Evolutionary conservation across 2,797 vertebrate species (phyloP), one percentile per base, ranked within the genome.

Genomic region (Mormyrus hasselquistii): DNA sequence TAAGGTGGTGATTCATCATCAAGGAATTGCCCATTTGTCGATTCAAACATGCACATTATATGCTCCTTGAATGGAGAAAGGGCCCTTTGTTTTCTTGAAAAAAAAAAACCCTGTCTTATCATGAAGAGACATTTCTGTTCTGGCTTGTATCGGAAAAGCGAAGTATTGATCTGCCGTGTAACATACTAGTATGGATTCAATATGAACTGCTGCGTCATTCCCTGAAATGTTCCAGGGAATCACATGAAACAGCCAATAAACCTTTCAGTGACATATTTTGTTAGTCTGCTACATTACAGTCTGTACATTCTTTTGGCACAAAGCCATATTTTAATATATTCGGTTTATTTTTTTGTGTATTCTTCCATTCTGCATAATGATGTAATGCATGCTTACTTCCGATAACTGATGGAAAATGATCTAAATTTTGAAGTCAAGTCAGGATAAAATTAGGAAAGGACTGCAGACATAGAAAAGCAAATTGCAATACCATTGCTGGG

Each of bases 401-500:
- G 65, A 38, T 52, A 4, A 25, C 3, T 49, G 3, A 84, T n/a
- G 41, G 19, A 84, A 50, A 84, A 50, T 83, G 0, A 44, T 47
- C 34, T 49, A 49, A 83, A 41, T 57, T 86, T 38, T 86, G 14
- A 59, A 38, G 29, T 41, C 16, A 41, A 53, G 34, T 34, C 85
- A 87, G 19, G 85, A 59, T 87, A 44, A 87, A 85, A 87, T 79
- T 79, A 76, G 50, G 49, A 87, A 84, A 76, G 38, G 34, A 25
- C 76, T 29, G 76, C 73, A 88, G 79, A 88, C 91, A 91, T 57
- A 87, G 62, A 50, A 87, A 65, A 76, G 34, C 93, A 92, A 91
- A 92, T 90, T 93, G 90, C 38, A 49, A 87, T 88, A 89, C 57
- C 59, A 86, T 85, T 89, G 92, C 92, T 92, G 89, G 90, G 59